These are phyloP conservation scores for Nesoenas mayeri DNA, from an alignment of 2,113 vertebrate species.

Conservation along the genomic window DNA sequence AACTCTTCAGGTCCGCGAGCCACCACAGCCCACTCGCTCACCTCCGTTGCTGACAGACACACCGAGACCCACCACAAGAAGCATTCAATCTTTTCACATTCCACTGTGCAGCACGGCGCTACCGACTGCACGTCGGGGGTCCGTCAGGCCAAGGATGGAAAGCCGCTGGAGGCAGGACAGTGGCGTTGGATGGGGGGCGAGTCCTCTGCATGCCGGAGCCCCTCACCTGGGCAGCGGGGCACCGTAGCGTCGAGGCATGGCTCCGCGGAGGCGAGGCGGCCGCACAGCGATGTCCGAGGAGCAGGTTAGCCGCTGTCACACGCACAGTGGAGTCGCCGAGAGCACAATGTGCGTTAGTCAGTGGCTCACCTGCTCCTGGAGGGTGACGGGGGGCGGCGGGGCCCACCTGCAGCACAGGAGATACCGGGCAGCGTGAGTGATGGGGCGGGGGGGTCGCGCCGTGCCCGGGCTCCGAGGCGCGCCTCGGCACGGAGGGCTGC, in stretches of 20 bases:
- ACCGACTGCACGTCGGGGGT: neutral
- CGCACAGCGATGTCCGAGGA: slow-evolving; percentile 82
- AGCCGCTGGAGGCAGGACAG: neutral
- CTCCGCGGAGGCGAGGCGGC: neutral
- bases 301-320: slow-evolving; percentile 99
- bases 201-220: neutral
- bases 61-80: neutral
- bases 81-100: accelerated
- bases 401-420: neutral
- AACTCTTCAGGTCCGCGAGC: neutral
- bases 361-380: slow-evolving; percentile 98
- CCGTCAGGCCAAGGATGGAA: neutral
- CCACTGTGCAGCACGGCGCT: neutral
- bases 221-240: neutral
- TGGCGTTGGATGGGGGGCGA: accelerated
- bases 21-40: neutral
- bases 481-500: neutral
- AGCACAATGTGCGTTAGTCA: slow-evolving; percentile 99
- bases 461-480: neutral
- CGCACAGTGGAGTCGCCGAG: slow-evolving; percentile 95
- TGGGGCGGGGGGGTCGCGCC: neutral
- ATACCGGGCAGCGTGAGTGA: neutral
- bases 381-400: slow-evolving; percentile 8
- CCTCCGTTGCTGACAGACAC: neutral
- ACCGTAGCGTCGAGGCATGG: neutral